phyloP scores from a whole-genome alignment of 2,797 vertebrate genomes.

The Danio albolineatus region DNA sequence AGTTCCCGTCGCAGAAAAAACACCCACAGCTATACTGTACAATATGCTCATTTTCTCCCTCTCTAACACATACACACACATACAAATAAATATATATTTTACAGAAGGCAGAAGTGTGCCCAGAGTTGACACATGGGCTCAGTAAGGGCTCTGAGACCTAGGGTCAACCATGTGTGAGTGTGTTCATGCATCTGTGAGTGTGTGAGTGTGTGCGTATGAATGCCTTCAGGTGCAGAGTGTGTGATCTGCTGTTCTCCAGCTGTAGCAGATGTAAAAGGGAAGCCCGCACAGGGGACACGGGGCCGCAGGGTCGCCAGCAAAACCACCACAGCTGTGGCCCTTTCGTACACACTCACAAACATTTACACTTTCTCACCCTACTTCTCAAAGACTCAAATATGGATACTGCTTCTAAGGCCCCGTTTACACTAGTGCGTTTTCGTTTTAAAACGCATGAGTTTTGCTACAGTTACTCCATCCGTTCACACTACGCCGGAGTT shows the following conservation, averaged over 20 bases:
- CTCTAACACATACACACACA: neutral
- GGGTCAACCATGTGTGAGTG: constrained; percentile 53
- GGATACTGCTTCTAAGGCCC: neutral
- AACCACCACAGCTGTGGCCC: constrained; percentile 63
- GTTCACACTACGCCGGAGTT: too few relatives aligned
- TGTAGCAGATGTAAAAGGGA: constrained; percentile 75
- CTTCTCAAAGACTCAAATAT: constrained; percentile 13
- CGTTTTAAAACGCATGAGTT: too few relatives aligned
- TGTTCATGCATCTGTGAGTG: constrained; percentile 51
- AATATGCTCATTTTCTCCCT: constrained; percentile 13
- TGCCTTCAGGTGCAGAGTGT: constrained; percentile 78
- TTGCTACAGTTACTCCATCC: too few relatives aligned
- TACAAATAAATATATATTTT: constrained; percentile 12
- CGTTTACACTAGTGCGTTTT: too few relatives aligned
- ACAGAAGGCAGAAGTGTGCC: constrained; percentile 52
- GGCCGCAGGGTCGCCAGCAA: constrained; percentile 59
- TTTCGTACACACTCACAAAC: constrained; percentile 44
- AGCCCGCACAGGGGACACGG: constrained; percentile 69
- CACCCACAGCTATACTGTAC: constrained; percentile 1
- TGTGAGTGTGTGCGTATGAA: constrained; percentile 54
- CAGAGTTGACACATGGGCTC: constrained; percentile 56
- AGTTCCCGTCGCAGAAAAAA: neutral
- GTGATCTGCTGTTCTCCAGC: constrained; percentile 74
- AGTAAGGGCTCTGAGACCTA: constrained; percentile 54
- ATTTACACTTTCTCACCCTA: constrained; percentile 35